Conservation (phyloP, 64 coral and sea anemone species). For the Pocillopora damicornis region DNA sequence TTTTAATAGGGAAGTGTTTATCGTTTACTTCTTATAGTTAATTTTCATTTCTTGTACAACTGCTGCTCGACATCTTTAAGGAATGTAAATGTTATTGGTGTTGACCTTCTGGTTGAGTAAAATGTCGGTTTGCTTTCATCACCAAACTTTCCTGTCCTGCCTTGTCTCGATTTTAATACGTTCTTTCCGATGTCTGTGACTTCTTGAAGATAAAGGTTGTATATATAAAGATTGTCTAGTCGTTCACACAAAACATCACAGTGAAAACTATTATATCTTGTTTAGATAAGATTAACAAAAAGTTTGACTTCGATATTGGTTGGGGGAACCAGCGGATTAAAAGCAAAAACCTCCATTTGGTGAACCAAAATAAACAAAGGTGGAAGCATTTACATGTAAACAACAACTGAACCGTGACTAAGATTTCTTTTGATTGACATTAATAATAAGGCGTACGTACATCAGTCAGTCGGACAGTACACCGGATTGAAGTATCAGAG, state of each 20-base stretch:
- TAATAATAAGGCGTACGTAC: neutral
- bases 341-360: neutral
- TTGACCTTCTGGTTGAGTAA: neutral
- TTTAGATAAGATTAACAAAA: neutral
- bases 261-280: neutral
- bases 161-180: too few species aligned
- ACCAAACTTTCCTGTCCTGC: too few species aligned
- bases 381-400: neutral
- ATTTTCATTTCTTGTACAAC: neutral
- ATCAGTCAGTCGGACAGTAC: neutral
- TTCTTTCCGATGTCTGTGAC: too few species aligned
- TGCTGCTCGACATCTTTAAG: neutral
- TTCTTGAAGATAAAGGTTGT: too few species aligned
- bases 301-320: neutral
- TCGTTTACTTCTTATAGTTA: too few species aligned
- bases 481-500: neutral
- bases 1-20: neutral
- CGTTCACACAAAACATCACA: neutral
- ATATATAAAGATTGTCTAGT: too few species aligned
- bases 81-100: neutral
- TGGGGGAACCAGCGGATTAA: neutral
- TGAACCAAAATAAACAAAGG: conserved; percentile 11
- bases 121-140: neutral
- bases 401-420: neutral
- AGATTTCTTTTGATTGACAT: conserved; percentile 16